Percentiles rank a stretch among this genome's conserved stretches.
Conservation (phyloP, 2,888 invertebrate genomes). For the Amblyjoppa fuscipennis region DNA sequence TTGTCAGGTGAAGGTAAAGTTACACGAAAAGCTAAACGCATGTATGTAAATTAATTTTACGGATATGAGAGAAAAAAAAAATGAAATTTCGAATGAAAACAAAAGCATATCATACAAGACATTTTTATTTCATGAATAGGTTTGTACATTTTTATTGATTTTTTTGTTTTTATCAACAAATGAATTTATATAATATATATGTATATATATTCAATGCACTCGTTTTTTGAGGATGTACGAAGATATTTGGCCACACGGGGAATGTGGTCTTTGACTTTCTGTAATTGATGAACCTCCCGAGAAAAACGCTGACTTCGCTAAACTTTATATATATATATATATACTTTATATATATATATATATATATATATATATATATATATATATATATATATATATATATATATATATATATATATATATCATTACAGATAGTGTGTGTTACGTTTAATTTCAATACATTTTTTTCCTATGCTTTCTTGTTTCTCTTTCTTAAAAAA, state of each 20-base stretch:
- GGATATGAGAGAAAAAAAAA: background rate
- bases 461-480: slow-evolving; percentile 71
- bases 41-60: background rate
- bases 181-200: slow-evolving; percentile 72
- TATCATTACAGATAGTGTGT: slow-evolving; percentile 46
- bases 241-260: slow-evolving; percentile 23
- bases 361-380: slow-evolving; percentile 23
- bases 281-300: slow-evolving; percentile 60
- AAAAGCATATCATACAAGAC: slow-evolving; percentile 65
- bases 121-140: slow-evolving; percentile 78
- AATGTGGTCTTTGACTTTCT: slow-evolving; percentile 53
- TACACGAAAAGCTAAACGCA: background rate
- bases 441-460: slow-evolving; percentile 74
- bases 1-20: background rate
- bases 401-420: slow-evolving; percentile 22
- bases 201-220: slow-evolving; percentile 69
- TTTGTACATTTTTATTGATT: slow-evolving; percentile 79
- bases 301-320: slow-evolving; percentile 52
- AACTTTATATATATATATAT: slow-evolving; percentile 34
- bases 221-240: slow-evolving; percentile 60
- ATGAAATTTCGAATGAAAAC: background rate
- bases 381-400: slow-evolving; percentile 27
- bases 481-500: slow-evolving; percentile 75
- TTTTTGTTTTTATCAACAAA: slow-evolving; percentile 75
- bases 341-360: slow-evolving; percentile 27